Evolutionary conservation across 2,888 invertebrate species (phyloP), one percentile per base, ranked within the genome.

Genomic region (Phalera bucephala): DNA sequence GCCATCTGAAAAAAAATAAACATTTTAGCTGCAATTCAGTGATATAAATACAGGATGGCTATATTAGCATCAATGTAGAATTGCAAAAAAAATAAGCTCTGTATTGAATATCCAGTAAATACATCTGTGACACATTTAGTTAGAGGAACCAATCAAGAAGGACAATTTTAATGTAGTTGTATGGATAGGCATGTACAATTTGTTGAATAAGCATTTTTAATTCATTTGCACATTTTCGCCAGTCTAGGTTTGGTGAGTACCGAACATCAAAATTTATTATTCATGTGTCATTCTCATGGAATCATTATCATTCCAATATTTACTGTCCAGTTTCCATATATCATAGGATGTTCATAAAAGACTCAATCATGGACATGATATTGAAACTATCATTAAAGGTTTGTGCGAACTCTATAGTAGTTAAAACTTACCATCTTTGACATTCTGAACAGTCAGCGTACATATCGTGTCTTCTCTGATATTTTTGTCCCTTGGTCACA

Each of bases 401-500:
- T 8, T 17, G 17, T 4, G 6, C 17, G 3, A 17, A 3, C 3
- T 7, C 12, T 31, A 37, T 33, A 39, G n/a, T 37, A 35, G 40
- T 28, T 41, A 12, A 26, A 26, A 13, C 26, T 23, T 27, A 36
- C 26, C 32, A 33, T 39, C 15, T 9, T 32, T 17, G 15, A 11
- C 15, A 23, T 10, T 2, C 33, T 29, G 7, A 30, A 21, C 11
- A 3, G 26, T 14, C 13, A 11, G 2, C 25, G n/a, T 31, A 9
- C 30, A 41, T n/a, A 21, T 20, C 3, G 51, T 44, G 1, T 33
- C 34, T 21, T 39, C 21, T 25, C 27, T 36, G 1, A 39, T 1
- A 5, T 14, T 37, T 42, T 15, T 55, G 51, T 31, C 1, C 58
- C 52, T 36, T 61, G 52, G 9, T 61, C 52, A 39, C 56, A 56